Percentiles rank a stretch among this genome's conserved stretches.
Conservation (phyloP, 2,888 invertebrate genomes). For the Drosophila pegasa region DNA sequence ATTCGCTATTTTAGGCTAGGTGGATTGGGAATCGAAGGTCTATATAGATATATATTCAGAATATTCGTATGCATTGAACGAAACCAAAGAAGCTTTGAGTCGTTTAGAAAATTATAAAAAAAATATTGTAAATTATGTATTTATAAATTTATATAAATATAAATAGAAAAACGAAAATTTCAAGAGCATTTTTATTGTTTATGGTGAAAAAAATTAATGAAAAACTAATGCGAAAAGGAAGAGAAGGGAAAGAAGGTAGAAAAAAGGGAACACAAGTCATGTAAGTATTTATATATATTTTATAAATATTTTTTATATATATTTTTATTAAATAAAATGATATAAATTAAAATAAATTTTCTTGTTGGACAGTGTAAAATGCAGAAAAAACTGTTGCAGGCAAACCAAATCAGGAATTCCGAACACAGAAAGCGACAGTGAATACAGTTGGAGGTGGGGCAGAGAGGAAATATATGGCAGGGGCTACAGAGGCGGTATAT, state of each 20-base stretch:
- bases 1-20: conserved; percentile 66
- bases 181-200: background rate
- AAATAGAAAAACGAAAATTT: conserved; percentile 26
- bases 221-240: background rate
- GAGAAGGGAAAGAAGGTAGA: no score
- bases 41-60: conserved; percentile 3
- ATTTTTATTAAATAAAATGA: no score
- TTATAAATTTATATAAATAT: conserved; percentile 23
- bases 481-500: background rate
- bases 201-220: background rate
- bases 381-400: conserved; percentile 38
- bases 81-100: conserved; percentile 56
- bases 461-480: background rate
- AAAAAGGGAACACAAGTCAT: no score
- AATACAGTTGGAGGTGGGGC: background rate
- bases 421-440: conserved; percentile 36
- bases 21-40: conserved; percentile 2
- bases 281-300: no score
- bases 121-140: conserved; percentile 38
- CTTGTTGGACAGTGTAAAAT: background rate
- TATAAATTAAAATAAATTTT: background rate
- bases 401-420: conserved; percentile 53
- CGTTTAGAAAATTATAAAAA: conserved; percentile 23
- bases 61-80: conserved; percentile 12
- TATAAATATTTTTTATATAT: background rate